Percentiles rank a stretch among this genome's conserved stretches.
phyloP scores from a whole-genome alignment of 2,113 vertebrate genomes.

The Seriola aureovittata region DNA sequence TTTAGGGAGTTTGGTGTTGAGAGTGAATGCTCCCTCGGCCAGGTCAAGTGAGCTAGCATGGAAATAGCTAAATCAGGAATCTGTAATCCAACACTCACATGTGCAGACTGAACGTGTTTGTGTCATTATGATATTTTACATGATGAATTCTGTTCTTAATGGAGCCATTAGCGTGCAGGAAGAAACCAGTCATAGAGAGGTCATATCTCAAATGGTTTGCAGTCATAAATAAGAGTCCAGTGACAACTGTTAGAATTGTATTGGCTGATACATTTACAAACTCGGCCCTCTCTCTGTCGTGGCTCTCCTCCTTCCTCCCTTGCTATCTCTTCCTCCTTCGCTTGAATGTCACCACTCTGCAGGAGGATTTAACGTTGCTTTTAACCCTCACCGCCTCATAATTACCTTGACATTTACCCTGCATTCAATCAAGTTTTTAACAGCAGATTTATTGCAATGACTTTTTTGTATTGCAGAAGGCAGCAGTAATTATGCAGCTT shows the following conservation, averaged over 20 bases:
- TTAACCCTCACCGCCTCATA: conserved; percentile 86
- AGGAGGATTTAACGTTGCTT: conserved; percentile 88
- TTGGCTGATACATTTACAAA: conserved; percentile 80
- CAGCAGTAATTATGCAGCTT: conserved; percentile 82
- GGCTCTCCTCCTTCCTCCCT: conserved; percentile 49
- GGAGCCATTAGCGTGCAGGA: conserved; percentile 68
- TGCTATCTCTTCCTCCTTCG: conserved; percentile 61
- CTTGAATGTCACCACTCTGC: conserved; percentile 85
- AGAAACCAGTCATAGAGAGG: conserved; percentile 67
- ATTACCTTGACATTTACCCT: conserved; percentile 90
- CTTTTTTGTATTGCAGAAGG: conserved; percentile 82
- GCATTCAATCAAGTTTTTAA: conserved; percentile 88
- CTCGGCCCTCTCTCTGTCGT: conserved; percentile 39
- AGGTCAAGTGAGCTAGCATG: conserved; percentile 46
- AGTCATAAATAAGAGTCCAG: conserved; percentile 71
- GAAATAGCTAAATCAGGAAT: conserved; percentile 38
- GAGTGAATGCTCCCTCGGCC: neutral
- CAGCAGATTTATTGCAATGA: conserved; percentile 83
- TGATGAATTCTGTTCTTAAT: conserved; percentile 68
- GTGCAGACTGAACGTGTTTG: conserved; percentile 52
- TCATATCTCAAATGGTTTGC: conserved; percentile 77
- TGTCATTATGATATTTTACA: conserved; percentile 59
- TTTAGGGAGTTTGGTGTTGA: conserved; percentile 1
- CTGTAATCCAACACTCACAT: conserved; percentile 25
- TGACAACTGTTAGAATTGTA: conserved; percentile 65